Conservation (phyloP, 2,113 vertebrate species). For the Malurus elegans region DNA sequence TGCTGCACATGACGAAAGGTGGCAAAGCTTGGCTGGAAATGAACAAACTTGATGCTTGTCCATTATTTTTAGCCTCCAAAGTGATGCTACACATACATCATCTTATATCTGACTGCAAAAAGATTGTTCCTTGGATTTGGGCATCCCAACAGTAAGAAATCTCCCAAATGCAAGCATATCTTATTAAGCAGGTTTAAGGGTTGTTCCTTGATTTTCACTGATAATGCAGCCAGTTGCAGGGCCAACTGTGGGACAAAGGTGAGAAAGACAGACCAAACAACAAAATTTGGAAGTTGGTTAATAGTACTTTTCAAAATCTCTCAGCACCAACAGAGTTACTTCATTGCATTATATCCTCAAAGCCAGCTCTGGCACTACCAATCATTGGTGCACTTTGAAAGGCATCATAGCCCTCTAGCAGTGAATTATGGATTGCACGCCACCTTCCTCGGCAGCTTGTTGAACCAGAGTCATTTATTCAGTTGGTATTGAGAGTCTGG, state of each 20-base stretch:
- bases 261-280: conserved; percentile 45
- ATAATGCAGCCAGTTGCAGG: not conserved
- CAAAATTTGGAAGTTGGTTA: conserved; percentile 40
- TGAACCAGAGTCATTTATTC: conserved; percentile 74
- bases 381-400: not conserved
- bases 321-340: conserved; percentile 12
- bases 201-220: conserved; percentile 2
- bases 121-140: not conserved
- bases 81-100: not conserved
- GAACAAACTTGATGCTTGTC: not conserved
- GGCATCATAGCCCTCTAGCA: conserved; percentile 38
- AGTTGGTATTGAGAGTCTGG: conserved; percentile 72
- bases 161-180: not conserved
- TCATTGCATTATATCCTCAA: not conserved
- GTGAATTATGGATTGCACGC: conserved; percentile 40
- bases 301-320: conserved; percentile 39
- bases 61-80: not conserved
- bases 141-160: not conserved
- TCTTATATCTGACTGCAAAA: not conserved
- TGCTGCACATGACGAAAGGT: not conserved
- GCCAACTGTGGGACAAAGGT: not conserved
- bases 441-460: conserved; percentile 41
- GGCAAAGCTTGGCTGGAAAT: not conserved
- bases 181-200: conserved; percentile 15
- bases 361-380: not conserved